These are phyloP conservation scores for Vanessa atalanta DNA, from an alignment of 1,140 invertebrate genomes.

Conservation along the genomic window DNA sequence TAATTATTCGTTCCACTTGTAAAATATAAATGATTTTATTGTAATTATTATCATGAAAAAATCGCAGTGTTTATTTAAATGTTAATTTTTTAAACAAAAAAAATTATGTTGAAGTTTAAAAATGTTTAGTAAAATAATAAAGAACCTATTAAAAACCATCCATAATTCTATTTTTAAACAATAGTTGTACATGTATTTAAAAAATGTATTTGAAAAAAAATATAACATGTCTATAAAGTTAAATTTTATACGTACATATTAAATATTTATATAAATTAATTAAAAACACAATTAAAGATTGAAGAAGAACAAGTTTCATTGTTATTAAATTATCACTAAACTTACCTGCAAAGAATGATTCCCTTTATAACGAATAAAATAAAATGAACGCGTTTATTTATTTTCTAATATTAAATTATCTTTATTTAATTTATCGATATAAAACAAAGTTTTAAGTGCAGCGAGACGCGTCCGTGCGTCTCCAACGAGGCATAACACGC, in stretches of 20 bases:
- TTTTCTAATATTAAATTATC: neutral
- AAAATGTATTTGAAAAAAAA: too few relatives aligned
- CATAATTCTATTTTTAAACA: too few relatives aligned
- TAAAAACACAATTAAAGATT: too few relatives aligned
- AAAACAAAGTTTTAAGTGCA: constrained; percentile 23
- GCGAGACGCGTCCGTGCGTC: constrained; percentile 21
- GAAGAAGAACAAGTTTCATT: too few relatives aligned
- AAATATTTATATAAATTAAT: too few relatives aligned
- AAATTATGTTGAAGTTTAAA: too few relatives aligned
- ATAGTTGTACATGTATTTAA: too few relatives aligned
- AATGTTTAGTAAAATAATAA: too few relatives aligned
- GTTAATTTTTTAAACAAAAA: too few relatives aligned
- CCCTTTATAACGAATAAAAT: neutral
- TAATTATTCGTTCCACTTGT: neutral
- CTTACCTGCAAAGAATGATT: constrained; percentile 19
- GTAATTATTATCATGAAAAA: too few relatives aligned
- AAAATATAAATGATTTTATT: neutral
- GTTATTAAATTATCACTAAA: constrained; percentile 1
- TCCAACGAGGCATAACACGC: constrained; percentile 21
- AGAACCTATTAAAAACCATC: too few relatives aligned
- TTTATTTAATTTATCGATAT: constrained; percentile 23
- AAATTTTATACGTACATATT: neutral
- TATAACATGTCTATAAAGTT: neutral
- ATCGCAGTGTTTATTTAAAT: too few relatives aligned
- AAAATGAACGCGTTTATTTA: neutral